Conservation (phyloP, 1,140 invertebrate species). For the Drosophila hydei region DNA sequence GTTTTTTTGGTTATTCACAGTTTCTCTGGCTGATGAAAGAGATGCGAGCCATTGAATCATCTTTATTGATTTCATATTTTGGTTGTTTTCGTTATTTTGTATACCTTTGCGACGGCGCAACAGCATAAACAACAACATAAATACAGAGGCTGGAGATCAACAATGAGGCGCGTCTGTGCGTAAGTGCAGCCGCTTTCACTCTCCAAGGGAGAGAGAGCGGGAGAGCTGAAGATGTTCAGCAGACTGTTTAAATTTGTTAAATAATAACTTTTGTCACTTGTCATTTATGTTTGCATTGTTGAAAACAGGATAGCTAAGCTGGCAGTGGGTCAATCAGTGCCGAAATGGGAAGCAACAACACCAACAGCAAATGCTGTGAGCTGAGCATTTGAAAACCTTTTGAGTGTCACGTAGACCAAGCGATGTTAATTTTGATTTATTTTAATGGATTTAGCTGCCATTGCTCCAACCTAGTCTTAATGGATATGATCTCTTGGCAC, state of each 20-base stretch:
- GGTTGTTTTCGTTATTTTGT: constrained; percentile 14
- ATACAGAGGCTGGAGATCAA: constrained; percentile 56
- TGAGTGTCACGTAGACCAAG: constrained; percentile 69
- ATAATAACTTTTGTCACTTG: constrained; percentile 67
- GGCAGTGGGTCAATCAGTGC: constrained; percentile 14
- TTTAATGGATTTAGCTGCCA: neutral
- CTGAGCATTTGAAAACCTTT: constrained; percentile 51
- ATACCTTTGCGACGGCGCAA: constrained; percentile 22
- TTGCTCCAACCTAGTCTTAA: neutral
- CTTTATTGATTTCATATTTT: constrained; percentile 80
- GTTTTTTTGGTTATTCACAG: constrained; percentile 44
- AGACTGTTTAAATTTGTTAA: constrained; percentile 67
- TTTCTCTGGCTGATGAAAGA: constrained; percentile 72
- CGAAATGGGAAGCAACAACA: constrained; percentile 11
- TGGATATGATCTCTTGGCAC: constrained; percentile 72
- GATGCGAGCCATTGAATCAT: constrained; percentile 74
- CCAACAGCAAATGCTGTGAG: neutral
- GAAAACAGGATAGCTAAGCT: constrained; percentile 5
- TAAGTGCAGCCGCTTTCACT: constrained; percentile 77
- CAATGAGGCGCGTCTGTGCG: constrained; percentile 68
- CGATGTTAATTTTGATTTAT: constrained; percentile 1
- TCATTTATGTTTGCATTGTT: constrained; percentile 18
- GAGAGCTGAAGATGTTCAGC: neutral
- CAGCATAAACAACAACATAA: constrained; percentile 51
- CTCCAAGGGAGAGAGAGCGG: constrained; percentile 6